Evolutionary conservation across 2,797 vertebrate species (phyloP), one percentile per base, ranked within the genome.

Genomic region (Sebastes cheni): DNA sequence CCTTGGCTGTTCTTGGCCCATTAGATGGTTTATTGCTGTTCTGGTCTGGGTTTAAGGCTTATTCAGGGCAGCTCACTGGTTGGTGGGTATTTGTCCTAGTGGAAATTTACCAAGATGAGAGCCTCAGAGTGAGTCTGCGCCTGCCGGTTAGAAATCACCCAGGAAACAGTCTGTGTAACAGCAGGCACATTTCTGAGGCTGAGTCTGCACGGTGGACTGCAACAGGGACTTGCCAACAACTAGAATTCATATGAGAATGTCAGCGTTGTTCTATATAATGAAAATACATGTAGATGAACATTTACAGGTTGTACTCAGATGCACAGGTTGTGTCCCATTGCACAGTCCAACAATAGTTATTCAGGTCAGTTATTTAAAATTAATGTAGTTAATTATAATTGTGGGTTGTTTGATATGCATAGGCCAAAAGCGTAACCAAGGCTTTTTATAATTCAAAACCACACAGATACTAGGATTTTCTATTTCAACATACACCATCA

Each of bases 21-120:
- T 80, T 55, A 27, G 18, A 61, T 58, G 58, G 23, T 83, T 82
- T 79, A 74, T 73, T 68, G 67, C 27, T 67, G 39, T 75, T 65
- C 59, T 61, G 80, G 65, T 67, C 65, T 8, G 20, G 52, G 68
- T 67, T 80, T 70, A 64, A 14, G 22, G 79, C 54, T 79, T 59
- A 77, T 55, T 55, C 67, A 70, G 58, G 62, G 59, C 67, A n/a
- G 25, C 32, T 61, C 23, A n/a, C 69, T 42, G 42, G 36, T 29
- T 20, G 74, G n/a, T 82, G 77, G 79, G 83, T 68, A 79, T 91
- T 85, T 87, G 77, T 59, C 79, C 66, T 68, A 67, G 81, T 94
- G 92, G 92, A 94, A 93, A 92, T 92, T 89, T 93, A 93, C 89
- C 85, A 77, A 77, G 83, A 80, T 36, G 67, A 88, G 81, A 77